A percentile compares a stretch with the other conserved stretches of the same genome.
Conservation (phyloP, 1,140 invertebrate genomes). For the Drosophila willistoni region DNA sequence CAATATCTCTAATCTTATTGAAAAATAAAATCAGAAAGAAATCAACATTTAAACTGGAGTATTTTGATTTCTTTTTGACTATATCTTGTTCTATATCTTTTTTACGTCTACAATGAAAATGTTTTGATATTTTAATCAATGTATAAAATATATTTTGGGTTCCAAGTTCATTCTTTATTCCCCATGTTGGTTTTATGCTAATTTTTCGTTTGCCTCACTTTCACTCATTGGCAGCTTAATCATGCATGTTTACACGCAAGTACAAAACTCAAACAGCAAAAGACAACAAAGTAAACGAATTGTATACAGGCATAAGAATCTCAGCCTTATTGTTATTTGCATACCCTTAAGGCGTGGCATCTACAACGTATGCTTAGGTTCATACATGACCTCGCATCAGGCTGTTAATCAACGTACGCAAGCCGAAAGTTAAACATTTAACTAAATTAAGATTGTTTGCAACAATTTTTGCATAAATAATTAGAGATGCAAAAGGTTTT, state of each 20-base stretch:
- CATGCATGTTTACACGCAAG: constrained; percentile 80
- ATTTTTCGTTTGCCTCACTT: constrained; percentile 43
- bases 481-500: constrained; percentile 50
- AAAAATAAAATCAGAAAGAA: neutral
- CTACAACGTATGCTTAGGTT: constrained; percentile 6
- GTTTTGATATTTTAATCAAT: too few species aligned
- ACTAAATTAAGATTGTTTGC: constrained; percentile 78
- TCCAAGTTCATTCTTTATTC: constrained; percentile 26
- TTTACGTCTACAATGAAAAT: too few species aligned
- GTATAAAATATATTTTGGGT: neutral
- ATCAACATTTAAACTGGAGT: neutral
- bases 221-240: constrained; percentile 62
- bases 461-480: constrained; percentile 80
- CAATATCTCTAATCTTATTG: too few species aligned
- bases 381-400: constrained; percentile 25
- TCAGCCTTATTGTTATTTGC: constrained; percentile 46
- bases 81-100: too few species aligned
- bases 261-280: constrained; percentile 73
- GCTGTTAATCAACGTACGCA: constrained; percentile 69
- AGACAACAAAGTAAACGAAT: constrained; percentile 63
- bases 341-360: constrained; percentile 38
- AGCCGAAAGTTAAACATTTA: constrained; percentile 76
- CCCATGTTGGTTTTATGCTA: constrained; percentile 55
- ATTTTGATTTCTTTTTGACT: too few species aligned
- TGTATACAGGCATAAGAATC: constrained; percentile 30